Base-by-base conservation (phyloP, 2,113 vertebrate species). In the Atherinomorus stipes region DNA sequence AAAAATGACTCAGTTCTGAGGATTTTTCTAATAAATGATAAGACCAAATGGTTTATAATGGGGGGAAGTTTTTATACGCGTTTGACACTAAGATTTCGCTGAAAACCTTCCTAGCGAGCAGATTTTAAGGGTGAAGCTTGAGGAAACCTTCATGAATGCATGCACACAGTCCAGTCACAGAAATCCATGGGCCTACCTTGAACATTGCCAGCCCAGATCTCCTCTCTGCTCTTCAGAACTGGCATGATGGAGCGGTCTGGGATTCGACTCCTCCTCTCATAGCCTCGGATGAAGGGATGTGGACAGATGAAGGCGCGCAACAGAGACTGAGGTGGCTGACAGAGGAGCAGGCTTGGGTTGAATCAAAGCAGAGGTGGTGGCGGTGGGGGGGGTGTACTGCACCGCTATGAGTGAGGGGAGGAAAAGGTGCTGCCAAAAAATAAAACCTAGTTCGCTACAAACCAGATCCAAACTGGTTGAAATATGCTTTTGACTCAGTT, bases 141-240 rank as follows among this genome's bases (percentile, higher is more conserved):
- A 44, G 26, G 22, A 61, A 11, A 42, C 45, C 40, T 22, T 34
- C 31, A 34, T 34, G 7, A 34, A 9, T 9, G 7, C 31, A 34
- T 34, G 7, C 28, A 28, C 6, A 28, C 28, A 59, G 16, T 1
- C 7, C 2, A 50, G 11, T 22, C 7, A 25, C 4, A 25, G 2
- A 67, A 34, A 45, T 59, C 52, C 9, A 4, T 1, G 1, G 68
- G 62, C 93, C 85, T 94, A 95, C 94, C 94, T 95, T 94, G 92
- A 92, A 92, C 93, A 94, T 94, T 92, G 93, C 91, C 94, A 94
- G 93, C 92, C 93, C 90, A 83, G 93, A 92, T 95, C 89, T 91
- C 90, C 89, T 90, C 88, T 86, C 90, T 87, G 61, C 88, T 93
- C 89, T 91, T 95, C 94, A 95, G 92, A 92, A 91, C 90, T 93